Percentiles rank a stretch among this genome's conserved stretches.
Conservation (phyloP, 2,113 vertebrate genomes). For the Spizaetus ornatus region DNA sequence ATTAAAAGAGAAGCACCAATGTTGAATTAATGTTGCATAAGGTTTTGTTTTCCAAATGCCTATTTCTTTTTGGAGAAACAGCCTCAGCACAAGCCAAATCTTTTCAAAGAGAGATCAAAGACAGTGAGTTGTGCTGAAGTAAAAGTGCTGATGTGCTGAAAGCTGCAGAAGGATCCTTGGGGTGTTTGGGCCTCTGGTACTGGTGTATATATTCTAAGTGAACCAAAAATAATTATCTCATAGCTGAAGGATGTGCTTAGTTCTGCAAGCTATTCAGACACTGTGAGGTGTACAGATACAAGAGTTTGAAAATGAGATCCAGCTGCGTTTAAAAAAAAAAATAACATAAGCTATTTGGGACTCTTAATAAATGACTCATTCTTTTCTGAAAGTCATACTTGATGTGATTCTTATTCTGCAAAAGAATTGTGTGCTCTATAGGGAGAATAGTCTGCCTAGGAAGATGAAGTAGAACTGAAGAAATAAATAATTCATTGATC, state of each 20-base stretch:
- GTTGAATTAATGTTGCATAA: neutral
- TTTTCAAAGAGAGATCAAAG: slow-evolving; percentile 60
- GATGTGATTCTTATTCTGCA: neutral
- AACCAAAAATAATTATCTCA: slow-evolving; percentile 54
- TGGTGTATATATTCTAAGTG: slow-evolving; percentile 33
- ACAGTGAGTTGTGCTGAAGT: neutral
- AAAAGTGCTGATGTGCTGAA: neutral
- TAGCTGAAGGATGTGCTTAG: slow-evolving; percentile 8
- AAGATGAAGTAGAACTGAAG: neutral
- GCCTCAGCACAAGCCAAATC: neutral
- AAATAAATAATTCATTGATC: neutral
- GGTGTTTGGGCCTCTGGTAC: slow-evolving; percentile 23
- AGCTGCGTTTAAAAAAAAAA: neutral
- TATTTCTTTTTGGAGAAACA: slow-evolving; percentile 11
- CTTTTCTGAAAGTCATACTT: neutral
- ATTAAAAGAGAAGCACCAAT: neutral
- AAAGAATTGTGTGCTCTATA: neutral
- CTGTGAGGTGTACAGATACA: neutral
- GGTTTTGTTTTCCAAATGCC: slow-evolving; percentile 11
- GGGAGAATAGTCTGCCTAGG: neutral
- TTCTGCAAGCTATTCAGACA: slow-evolving; percentile 27
- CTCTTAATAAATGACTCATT: neutral
- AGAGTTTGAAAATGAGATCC: neutral
- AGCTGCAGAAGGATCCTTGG: slow-evolving; percentile 22
- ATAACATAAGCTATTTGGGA: neutral